phyloP scores from a whole-genome alignment of 2,888 invertebrate species.

The Drepana falcataria region DNA sequence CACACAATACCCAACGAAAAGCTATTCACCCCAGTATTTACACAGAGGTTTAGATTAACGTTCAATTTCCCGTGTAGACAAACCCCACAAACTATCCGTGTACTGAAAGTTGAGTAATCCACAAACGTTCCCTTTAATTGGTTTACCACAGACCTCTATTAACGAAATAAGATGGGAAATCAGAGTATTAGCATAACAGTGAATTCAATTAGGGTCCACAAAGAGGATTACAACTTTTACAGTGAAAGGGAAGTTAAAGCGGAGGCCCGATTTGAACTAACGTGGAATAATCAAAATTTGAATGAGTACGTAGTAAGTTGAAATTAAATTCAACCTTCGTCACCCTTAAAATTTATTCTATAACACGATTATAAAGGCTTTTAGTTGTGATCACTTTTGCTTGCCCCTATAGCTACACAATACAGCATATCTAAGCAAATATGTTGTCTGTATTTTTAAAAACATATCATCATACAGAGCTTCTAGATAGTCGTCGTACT shows the following conservation, averaged over 20 bases:
- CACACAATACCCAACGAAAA: conserved; percentile 23
- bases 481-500: too few relatives aligned
- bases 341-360: conserved; percentile 11
- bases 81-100: conserved; percentile 59
- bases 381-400: not conserved
- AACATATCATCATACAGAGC: too few relatives aligned
- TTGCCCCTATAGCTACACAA: not conserved
- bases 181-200: conserved; percentile 79
- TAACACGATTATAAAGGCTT: conserved; percentile 4
- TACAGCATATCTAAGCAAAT: not conserved
- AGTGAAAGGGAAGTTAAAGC: conserved; percentile 73
- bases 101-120: conserved; percentile 71
- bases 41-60: conserved; percentile 43
- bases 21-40: conserved; percentile 31
- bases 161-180: conserved; percentile 79
- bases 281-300: conserved; percentile 72
- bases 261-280: conserved; percentile 66
- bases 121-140: conserved; percentile 75
- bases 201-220: conserved; percentile 77
- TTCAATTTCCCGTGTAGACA: conserved; percentile 51
- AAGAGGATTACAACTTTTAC: conserved; percentile 79
- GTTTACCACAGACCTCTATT: conserved; percentile 77
- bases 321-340: conserved; percentile 54
- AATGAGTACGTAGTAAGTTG: conserved; percentile 58
- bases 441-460: too few relatives aligned